Percentiles rank a stretch among this genome's conserved stretches.
Evolutionary conservation across 2,113 vertebrate genomes (phyloP).

Genomic region (Maylandia zebra): DNA sequence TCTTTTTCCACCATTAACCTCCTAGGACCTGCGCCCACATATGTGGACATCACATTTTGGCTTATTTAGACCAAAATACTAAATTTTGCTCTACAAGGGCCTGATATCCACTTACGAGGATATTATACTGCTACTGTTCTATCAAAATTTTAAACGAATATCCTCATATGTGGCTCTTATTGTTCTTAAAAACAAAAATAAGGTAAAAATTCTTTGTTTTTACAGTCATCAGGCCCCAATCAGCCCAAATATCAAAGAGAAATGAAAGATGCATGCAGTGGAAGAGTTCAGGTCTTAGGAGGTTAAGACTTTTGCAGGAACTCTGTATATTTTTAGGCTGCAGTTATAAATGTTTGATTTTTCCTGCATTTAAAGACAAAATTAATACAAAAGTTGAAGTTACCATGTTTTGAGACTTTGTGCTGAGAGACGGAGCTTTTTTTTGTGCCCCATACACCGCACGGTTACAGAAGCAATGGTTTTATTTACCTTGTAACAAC

Average conservation of each 20-base stretch:
- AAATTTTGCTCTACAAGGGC: background rate
- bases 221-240: background rate
- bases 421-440: background rate
- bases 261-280: background rate
- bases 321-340: background rate
- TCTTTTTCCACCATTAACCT: background rate
- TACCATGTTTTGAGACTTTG: background rate
- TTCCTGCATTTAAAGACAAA: background rate
- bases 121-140: fast-evolving
- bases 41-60: too few species aligned
- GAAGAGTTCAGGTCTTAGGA: background rate
- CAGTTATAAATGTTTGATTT: background rate
- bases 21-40: background rate
- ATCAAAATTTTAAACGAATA: fast-evolving
- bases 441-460: background rate
- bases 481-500: background rate
- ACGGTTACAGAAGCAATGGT: background rate
- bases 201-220: background rate
- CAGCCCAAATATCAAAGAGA: background rate
- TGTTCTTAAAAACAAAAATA: background rate
- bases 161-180: fast-evolving
- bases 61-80: background rate
- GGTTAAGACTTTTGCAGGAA: fast-evolving
- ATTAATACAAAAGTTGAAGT: background rate
- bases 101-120: fast-evolving